Conservation (phyloP, 2,888 invertebrate species). For the Eristalis pertinax region DNA sequence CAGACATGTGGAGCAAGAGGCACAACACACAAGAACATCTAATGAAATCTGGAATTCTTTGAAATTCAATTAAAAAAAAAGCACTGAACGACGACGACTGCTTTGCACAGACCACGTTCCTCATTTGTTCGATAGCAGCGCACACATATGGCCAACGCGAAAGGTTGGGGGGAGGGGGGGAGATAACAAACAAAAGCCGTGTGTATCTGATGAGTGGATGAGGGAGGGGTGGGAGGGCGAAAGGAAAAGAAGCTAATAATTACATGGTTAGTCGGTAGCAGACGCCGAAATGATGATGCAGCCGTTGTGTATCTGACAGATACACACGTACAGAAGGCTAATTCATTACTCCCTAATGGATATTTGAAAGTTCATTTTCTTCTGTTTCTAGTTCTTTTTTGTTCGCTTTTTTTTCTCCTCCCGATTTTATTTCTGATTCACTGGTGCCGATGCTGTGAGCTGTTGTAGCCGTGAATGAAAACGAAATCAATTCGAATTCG, state of each 20-base stretch:
- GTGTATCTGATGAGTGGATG: not conserved
- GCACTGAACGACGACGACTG: not conserved
- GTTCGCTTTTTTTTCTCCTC: not conserved
- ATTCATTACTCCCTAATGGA: slow-evolving; percentile 69
- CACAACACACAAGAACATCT: not conserved
- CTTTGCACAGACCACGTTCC: not conserved
- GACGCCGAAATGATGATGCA: not conserved
- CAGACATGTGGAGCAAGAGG: not conserved
- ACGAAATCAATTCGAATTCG: slow-evolving; percentile 19
- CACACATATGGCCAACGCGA: slow-evolving; percentile 17
- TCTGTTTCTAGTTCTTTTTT: slow-evolving; percentile 4
- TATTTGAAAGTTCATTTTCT: slow-evolving; percentile 56
- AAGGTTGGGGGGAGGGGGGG: no score
- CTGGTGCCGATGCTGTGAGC: slow-evolving; percentile 1
- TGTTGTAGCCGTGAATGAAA: slow-evolving; percentile 45
- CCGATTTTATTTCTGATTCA: not conserved
- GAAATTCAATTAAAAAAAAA: slow-evolving; percentile 10
- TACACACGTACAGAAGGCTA: slow-evolving; percentile 31
- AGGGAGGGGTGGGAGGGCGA: not conserved
- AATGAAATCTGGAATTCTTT: not conserved
- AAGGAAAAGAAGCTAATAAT: slow-evolving; percentile 27
- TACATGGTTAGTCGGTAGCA: slow-evolving; percentile 26
- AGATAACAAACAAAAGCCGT: slow-evolving; percentile 33
- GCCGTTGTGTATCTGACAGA: slow-evolving; percentile 27
- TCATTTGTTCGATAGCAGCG: not conserved